Evolutionary conservation across 2,888 invertebrate genomes (phyloP).

Genomic region (Zaprionus lineosus): DNA sequence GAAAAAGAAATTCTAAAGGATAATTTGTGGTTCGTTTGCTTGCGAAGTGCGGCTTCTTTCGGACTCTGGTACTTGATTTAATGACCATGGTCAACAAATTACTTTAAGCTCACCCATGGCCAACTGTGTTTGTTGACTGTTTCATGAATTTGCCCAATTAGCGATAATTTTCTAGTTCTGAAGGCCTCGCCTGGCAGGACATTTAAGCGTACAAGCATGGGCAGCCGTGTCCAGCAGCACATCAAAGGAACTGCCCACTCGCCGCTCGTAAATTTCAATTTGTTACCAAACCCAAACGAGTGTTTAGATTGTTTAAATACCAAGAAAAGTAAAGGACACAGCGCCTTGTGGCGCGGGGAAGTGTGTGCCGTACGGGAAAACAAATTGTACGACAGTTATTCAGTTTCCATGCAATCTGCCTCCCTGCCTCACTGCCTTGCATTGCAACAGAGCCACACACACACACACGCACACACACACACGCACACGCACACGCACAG

Average conservation of each 20-base stretch:
- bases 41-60: slow-evolving; percentile 29
- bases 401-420: slow-evolving; percentile 21
- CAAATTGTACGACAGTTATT: slow-evolving; percentile 50
- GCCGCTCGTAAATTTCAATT: slow-evolving; percentile 59
- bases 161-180: slow-evolving; percentile 18
- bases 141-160: slow-evolving; percentile 23
- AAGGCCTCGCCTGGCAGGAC: too few species aligned
- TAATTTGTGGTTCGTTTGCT: slow-evolving; percentile 62
- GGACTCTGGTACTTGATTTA: slow-evolving; percentile 34
- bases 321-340: slow-evolving; percentile 12
- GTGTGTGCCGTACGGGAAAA: slow-evolving; percentile 33
- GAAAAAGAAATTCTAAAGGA: slow-evolving; percentile 42
- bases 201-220: too few species aligned
- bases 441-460: neutral
- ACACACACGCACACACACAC: too few species aligned
- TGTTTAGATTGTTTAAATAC: slow-evolving; percentile 53
- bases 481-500: too few species aligned
- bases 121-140: slow-evolving; percentile 20
- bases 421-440: neutral
- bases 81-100: slow-evolving; percentile 40
- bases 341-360: slow-evolving; percentile 5
- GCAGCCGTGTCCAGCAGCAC: too few species aligned
- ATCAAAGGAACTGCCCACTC: slow-evolving; percentile 6
- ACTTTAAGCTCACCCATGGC: neutral
- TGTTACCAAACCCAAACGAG: slow-evolving; percentile 39